These are phyloP conservation scores for Dicentrarchus labrax DNA, from an alignment of 2,113 vertebrate genomes.

Conservation along the genomic window DNA sequence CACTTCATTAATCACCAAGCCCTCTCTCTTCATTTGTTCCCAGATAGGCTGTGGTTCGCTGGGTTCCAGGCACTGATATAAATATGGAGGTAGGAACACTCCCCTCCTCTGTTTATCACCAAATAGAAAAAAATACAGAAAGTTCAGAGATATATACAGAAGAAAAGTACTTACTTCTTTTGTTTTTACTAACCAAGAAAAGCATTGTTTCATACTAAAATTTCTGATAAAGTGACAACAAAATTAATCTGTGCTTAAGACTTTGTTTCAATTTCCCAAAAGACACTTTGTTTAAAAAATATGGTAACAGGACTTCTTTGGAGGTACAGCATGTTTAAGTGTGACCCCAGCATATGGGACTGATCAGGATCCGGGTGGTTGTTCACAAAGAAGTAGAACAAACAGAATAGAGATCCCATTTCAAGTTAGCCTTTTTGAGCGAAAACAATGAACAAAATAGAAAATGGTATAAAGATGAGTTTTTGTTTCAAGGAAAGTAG, in stretches of 20 bases:
- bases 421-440: background rate
- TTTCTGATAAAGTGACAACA: background rate
- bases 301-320: background rate
- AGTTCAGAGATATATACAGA: constrained; percentile 39
- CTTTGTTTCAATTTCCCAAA: constrained; percentile 6
- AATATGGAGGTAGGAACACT: constrained; percentile 83
- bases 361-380: constrained; percentile 63
- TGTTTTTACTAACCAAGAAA: constrained; percentile 1
- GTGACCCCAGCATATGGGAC: constrained; percentile 73
- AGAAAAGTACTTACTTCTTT: constrained; percentile 37
- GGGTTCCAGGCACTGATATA: constrained; percentile 85
- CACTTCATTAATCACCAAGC: constrained; percentile 87
- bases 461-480: background rate
- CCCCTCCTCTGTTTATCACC: constrained; percentile 83
- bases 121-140: constrained; percentile 56
- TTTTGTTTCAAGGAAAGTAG: background rate
- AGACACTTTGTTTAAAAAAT: constrained; percentile 1
- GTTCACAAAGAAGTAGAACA: constrained; percentile 54
- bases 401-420: constrained; percentile 28
- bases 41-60: constrained; percentile 83
- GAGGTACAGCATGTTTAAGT: constrained; percentile 30
- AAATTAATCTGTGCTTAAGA: constrained; percentile 26
- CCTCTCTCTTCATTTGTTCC: constrained; percentile 85
- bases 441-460: background rate
- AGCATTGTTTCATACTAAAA: background rate